Evolutionary conservation across 2,797 vertebrate genomes (phyloP).

Genomic region (Chiroxiphia lanceolata): DNA sequence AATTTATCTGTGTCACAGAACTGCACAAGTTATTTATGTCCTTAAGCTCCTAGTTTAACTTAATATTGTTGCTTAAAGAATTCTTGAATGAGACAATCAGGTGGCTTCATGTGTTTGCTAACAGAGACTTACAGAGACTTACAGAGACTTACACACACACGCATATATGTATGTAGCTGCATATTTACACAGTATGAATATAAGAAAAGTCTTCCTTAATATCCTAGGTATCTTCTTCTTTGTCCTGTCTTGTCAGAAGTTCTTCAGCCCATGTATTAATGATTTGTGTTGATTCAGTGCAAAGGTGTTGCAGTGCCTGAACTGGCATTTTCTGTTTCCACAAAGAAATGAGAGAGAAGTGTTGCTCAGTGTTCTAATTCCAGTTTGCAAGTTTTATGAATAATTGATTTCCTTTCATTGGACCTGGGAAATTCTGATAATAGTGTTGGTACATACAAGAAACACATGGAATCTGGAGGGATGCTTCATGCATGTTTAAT

Average conservation of each 20-base stretch:
- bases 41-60: background rate
- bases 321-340: background rate
- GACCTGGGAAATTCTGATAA: background rate
- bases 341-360: background rate
- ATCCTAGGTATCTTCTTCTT: background rate
- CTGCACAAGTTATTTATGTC: background rate
- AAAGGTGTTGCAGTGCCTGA: background rate
- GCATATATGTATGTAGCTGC: background rate
- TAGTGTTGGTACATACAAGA: background rate
- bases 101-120: background rate
- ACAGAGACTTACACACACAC: too few relatives aligned
- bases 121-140: too few relatives aligned
- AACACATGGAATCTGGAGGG: background rate
- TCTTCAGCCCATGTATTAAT: background rate
- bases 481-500: background rate
- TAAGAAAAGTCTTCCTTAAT: background rate
- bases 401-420: constrained; percentile 9
- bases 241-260: background rate
- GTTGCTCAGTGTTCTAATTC: background rate
- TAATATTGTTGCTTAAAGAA: background rate
- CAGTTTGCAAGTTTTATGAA: background rate
- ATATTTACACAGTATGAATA: background rate
- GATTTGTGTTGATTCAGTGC: background rate
- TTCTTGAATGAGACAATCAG: background rate
- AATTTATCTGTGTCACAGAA: background rate